phyloP scores from a whole-genome alignment of 2,113 vertebrate genomes.

The Hippoglossus stenolepis region DNA sequence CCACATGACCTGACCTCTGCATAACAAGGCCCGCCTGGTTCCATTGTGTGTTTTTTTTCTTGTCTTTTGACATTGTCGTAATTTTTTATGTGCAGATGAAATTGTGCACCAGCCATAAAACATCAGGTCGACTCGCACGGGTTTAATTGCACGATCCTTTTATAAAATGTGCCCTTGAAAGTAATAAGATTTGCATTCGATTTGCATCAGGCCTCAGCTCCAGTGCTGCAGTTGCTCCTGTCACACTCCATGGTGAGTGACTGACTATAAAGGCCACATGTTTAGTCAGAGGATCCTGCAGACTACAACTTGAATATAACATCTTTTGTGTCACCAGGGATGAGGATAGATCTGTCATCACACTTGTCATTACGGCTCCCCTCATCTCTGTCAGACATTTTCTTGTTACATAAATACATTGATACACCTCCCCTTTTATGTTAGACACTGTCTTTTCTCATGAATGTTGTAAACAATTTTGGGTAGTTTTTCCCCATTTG shows the following conservation, averaged over 20 bases:
- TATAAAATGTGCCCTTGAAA: constrained; percentile 15
- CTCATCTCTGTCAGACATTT: no score
- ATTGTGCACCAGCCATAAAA: neutral
- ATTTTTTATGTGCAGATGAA: constrained; percentile 12
- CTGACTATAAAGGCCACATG: neutral
- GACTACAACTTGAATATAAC: neutral
- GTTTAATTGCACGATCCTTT: neutral
- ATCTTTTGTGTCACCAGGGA: neutral
- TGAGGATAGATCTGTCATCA: no score
- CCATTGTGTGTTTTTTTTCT: constrained; percentile 21
- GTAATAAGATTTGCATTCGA: neutral
- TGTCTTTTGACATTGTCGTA: neutral
- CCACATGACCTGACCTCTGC: constrained; percentile 45
- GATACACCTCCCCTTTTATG: no score
- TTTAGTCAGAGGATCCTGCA: constrained; percentile 6
- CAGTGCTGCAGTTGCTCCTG: neutral
- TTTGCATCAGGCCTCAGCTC: constrained; percentile 22
- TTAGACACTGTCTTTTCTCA: no score
- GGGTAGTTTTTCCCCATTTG: no score
- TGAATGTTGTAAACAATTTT: no score
- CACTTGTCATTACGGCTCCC: no score
- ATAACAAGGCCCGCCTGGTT: constrained; percentile 9
- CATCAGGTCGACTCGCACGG: neutral
- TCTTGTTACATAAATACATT: no score
- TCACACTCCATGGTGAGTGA: neutral